These are phyloP conservation scores for Boloria selene DNA, from an alignment of 2,888 invertebrate species.

Conservation along the genomic window DNA sequence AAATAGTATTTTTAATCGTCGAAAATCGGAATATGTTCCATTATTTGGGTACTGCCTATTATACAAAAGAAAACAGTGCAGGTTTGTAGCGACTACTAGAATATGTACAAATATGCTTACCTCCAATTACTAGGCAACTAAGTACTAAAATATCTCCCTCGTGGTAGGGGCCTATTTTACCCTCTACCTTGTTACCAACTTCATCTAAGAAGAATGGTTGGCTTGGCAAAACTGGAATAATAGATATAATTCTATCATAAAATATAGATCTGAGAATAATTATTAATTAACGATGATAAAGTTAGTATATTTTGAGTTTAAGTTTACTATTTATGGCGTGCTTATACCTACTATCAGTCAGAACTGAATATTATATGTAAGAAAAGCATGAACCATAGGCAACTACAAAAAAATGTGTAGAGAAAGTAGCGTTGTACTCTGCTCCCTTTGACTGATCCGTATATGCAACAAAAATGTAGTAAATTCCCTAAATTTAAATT, in stretches of 20 bases:
- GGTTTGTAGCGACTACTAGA: neutral
- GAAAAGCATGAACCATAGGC: too few relatives aligned
- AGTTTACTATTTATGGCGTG: neutral
- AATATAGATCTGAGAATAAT: too few relatives aligned
- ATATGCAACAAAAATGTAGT: too few relatives aligned
- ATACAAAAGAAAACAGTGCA: neutral
- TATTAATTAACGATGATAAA: too few relatives aligned
- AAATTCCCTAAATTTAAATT: too few relatives aligned
- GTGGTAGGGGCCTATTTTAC: slow-evolving; percentile 80
- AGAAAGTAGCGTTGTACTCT: too few relatives aligned
- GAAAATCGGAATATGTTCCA: neutral
- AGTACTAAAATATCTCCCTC: slow-evolving; percentile 81
- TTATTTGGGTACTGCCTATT: neutral
- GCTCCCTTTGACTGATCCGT: too few relatives aligned
- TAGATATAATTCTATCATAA: neutral
- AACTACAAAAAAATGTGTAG: too few relatives aligned
- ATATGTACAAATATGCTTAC: slow-evolving; percentile 54
- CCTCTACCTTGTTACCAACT: slow-evolving; percentile 70
- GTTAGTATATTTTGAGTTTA: neutral
- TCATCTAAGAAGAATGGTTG: slow-evolving; percentile 78
- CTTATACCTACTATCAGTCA: neutral
- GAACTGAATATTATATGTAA: too few relatives aligned
- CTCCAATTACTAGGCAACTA: slow-evolving; percentile 82
- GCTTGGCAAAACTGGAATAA: slow-evolving; percentile 72
- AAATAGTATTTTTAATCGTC: too few relatives aligned